phyloP scores from a whole-genome alignment of 2,888 invertebrate species.

The Drosophila niveifrons region DNA sequence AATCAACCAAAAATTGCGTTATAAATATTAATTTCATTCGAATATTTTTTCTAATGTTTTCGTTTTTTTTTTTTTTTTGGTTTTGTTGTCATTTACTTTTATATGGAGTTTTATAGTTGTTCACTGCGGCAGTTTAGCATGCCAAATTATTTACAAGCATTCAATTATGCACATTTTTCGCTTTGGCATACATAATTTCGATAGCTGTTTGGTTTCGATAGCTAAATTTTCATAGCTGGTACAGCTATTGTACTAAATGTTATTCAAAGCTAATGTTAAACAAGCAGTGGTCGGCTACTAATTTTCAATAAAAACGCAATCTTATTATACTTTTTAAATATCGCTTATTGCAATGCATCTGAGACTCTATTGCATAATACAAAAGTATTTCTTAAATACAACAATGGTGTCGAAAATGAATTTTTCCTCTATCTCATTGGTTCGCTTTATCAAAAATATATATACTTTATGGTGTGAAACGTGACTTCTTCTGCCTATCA shows the following conservation, averaged over 20 bases:
- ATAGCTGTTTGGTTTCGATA: background rate
- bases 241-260: background rate
- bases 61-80: constrained; percentile 5
- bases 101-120: background rate
- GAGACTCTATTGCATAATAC: no score
- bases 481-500: no score
- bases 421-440: no score
- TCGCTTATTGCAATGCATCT: no score
- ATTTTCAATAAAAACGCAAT: no score
- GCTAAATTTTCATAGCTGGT: background rate
- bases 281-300: no score
- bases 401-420: no score
- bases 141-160: constrained; percentile 22
- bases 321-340: no score
- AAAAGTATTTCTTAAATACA: no score
- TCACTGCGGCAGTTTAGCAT: constrained; percentile 20
- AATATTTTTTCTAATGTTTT: background rate
- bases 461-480: no score
- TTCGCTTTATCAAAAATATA: no score
- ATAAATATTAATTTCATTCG: constrained; percentile 65
- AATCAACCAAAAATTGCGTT: constrained; percentile 66
- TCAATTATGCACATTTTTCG: constrained; percentile 18
- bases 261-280: no score
- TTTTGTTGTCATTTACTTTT: constrained; percentile 10
- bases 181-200: background rate